phyloP scores from a whole-genome alignment of 2,113 vertebrate genomes.

The Paratilapia polleni region DNA sequence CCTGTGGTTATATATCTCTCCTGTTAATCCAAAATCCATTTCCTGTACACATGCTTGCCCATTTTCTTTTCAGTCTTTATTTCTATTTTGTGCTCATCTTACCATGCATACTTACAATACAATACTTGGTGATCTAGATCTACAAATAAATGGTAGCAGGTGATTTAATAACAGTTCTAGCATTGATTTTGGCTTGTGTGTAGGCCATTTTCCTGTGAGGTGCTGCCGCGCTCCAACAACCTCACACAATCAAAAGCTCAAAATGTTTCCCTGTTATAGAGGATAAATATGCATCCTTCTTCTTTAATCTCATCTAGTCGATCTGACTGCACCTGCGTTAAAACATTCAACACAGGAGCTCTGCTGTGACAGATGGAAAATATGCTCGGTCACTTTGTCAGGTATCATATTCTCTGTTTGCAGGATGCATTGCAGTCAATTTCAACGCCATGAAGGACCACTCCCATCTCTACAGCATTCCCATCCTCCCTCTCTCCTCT shows the following conservation, averaged over 20 bases:
- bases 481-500: slow-evolving; percentile 63
- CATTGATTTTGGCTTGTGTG: background rate
- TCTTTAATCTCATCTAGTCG: background rate
- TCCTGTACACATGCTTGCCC: background rate
- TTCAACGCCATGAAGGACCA: slow-evolving; percentile 50
- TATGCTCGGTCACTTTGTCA: slow-evolving; percentile 18
- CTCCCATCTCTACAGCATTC: slow-evolving; percentile 66
- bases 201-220: background rate
- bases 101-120: background rate
- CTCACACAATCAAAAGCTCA: background rate
- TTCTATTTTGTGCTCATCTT: background rate
- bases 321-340: background rate
- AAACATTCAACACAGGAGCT: background rate
- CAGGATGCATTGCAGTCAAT: slow-evolving; percentile 38
- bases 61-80: background rate
- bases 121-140: background rate
- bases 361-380: slow-evolving; percentile 37
- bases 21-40: background rate
- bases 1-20: background rate
- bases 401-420: slow-evolving; percentile 44
- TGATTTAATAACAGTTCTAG: background rate
- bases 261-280: background rate
- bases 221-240: background rate
- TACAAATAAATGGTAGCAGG: background rate
- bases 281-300: background rate